Evolutionary conservation across 2,113 vertebrate genomes (phyloP).

Genomic region (Podilymbus podiceps): DNA sequence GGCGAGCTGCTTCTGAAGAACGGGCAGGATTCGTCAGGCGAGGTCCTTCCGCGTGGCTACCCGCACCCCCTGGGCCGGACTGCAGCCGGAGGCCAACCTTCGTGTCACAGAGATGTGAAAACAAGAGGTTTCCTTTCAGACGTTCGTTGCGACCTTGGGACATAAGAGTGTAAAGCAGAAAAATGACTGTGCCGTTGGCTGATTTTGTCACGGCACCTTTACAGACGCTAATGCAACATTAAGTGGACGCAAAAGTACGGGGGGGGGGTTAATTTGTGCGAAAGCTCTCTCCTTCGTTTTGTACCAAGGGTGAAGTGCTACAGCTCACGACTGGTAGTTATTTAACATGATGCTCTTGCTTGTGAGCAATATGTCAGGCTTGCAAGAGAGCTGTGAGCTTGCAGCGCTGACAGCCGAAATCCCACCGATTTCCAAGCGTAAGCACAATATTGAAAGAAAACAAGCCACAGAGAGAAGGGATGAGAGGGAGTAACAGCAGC

Average conservation of each 20-base stretch:
- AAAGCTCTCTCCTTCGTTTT: background rate
- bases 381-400: background rate
- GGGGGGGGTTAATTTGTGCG: rapidly evolving
- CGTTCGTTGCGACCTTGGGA: background rate
- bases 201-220: background rate
- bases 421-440: background rate
- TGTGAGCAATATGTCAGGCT: background rate
- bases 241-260: background rate
- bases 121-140: rapidly evolving
- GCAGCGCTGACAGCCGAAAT: background rate
- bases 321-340: background rate
- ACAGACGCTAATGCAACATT: background rate
- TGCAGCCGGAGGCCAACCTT: background rate
- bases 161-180: background rate
- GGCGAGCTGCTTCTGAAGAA: background rate
- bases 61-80: background rate
- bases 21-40: background rate
- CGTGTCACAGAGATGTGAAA: background rate
- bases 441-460: background rate
- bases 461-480: background rate
- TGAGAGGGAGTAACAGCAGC: background rate
- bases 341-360: background rate
- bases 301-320: background rate
- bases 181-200: background rate
- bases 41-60: background rate